Evolutionary conservation across 2,797 vertebrate species (phyloP), one percentile per base, ranked within the genome.

Genomic region (Falco peregrinus): DNA sequence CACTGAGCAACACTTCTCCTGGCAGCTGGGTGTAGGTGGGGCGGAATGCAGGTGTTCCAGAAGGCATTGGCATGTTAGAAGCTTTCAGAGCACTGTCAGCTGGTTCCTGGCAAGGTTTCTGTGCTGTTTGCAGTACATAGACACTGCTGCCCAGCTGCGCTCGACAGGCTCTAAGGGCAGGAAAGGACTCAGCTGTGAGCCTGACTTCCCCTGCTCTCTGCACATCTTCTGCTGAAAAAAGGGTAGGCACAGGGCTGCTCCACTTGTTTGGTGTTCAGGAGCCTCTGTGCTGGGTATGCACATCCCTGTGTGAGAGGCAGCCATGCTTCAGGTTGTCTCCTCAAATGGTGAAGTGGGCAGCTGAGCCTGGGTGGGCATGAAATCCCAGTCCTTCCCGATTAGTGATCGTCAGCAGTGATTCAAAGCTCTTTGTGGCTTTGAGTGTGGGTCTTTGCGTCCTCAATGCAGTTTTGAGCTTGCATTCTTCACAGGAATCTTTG

Each of bases 401-500:
- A 13, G 50, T 8, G 35, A 28, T 35, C 41, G 8, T 43, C 41
- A 43, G 41, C 41, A 43, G 41, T 43, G 41, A 43, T 43, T 43
- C 41, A 43, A 16, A 43, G 90, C 50, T 59, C 71, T 37, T 60
- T 3, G 29, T 82, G 84, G 74, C 59, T 93, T 41, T 90, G 54
- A 29, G 1, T 31, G 25, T 59, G 69, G 39, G 60, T 63, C 67
- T 95, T 57, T 81, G 73, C 47, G 43, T 87, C 75, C 89, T 70
- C 41, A 0, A 0, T 50, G 87, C 84, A 47, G 71, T 60, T 82
- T 7, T 16, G 78, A 92, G 95, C 92, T 93, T 59, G 11, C 61
- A 51, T 54, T 29, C 94, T 95, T 92, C 74, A 76, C 47, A 87
- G 81, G 54, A 48, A 56, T 90, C 93, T 94, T 95, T 95, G 95